Evolutionary conservation across 2,113 vertebrate genomes (phyloP), one percentile per base, ranked within the genome.

Genomic region (Tretioscincus oriximinensis): DNA sequence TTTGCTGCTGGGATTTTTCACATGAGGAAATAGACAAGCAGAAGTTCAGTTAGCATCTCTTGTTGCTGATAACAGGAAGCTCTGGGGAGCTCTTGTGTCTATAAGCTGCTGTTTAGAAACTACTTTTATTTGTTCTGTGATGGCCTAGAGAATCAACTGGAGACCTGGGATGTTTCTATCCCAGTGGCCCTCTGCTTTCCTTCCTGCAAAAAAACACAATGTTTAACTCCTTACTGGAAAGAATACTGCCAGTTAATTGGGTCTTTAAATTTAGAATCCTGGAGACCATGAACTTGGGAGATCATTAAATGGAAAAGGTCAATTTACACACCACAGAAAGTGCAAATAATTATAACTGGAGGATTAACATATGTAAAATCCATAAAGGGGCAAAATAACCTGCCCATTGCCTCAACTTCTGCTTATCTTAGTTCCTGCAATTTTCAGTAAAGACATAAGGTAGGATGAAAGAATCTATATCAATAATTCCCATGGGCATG

Each of bases 111-210:
- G 72, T 73, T 89, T 85, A 68, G 78, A 87, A 54, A 21, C 4
- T 67, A 16, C 45, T 75, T 4, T 41, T 76, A 21, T 78, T 77
- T 10, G 88, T 1, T 4, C 49, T 74, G 73, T 54, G 66, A 82
- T 0, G 0, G 80, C 61, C 85, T 60, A 58, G 49, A n/a, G 82
- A 0, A 0, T 77, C 86, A 88, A 71, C 83, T 0, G 1, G 84
- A 76, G 47, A 80, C 71, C 2, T 0, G 73, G 76, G 72, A 86
- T 28, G 76, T 7, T 1, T 2, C 9, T 58, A 29, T 87, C 85
- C 90, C 87, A 81, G 84, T 45, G 86, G 7, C 76, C 81, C 84
- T 66, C 86, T 87, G 87, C 77, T 80, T 77, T 49, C 73, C 83
- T 71, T 75, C 80, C 77, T 69, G 83, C 85, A 85, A 85, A 85